Evolutionary conservation across 92 coral and sea anemone genomes (phyloP), one percentile per base, ranked within the genome.

Genomic region (Paramuricea clavata): DNA sequence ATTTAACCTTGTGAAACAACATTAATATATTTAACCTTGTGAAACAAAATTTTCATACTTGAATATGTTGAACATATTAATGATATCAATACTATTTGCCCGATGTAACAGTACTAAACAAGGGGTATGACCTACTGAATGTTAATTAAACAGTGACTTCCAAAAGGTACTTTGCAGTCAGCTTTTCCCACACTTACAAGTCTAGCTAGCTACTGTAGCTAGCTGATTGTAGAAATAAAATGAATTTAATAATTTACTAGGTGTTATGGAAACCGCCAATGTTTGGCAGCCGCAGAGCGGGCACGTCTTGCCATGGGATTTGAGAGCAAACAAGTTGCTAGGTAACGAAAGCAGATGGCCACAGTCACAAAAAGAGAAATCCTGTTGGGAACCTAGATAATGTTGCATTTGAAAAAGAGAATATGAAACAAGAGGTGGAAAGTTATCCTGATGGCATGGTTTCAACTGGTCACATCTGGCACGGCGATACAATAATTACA

Each of bases 381-480:
- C 92, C 70, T 41, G 85, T 77, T 22, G 92, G 94, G 31, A 86
- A 82, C 43, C 25, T 92, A 7, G 35, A 50, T 4, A 61, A 35
- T 9, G 78, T 52, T 27, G 34, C 41, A 39, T 91, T 86, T 89
- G 90, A 92, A 73, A 85, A 81, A 62, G 81, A 79, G 12, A 76
- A 70, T 0, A 41, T 85, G 59, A 91, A 65, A 32, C 28, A 62
- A 68, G 93, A 91, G 93, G n/a, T n/a, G n/a, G n/a, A n/a, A n/a
- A n/a, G n/a, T n/a, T n/a, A n/a, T n/a, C n/a, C n/a, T n/a, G n/a
- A 91, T 88, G 95, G 87, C 23, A 82, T 52, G 10, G 89, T 74
- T 42, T 92, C 21, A 92, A 92, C 81, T 92, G 92, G 94, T 56
- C 90, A 12, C 89, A 59, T 22, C 82, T 89, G n/a, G 94, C 91